Percentiles rank a stretch among this genome's conserved stretches.
These are phyloP conservation scores for Phrynosoma blainvillii DNA, from an alignment of 2,113 vertebrate genomes.

Conservation along the genomic window DNA sequence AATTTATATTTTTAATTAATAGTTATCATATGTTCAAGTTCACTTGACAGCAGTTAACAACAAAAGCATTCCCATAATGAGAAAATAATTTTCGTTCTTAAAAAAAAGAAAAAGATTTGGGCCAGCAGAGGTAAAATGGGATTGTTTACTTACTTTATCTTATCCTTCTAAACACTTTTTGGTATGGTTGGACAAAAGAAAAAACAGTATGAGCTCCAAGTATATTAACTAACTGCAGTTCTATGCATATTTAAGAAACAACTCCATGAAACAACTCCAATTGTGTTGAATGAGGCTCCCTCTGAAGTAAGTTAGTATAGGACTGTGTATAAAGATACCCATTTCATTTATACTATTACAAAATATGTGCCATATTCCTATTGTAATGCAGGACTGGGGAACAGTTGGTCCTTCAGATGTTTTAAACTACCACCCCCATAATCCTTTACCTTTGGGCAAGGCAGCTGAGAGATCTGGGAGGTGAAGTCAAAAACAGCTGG, in stretches of 20 bases:
- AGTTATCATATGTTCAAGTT: too few species aligned
- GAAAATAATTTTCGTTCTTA: too few species aligned
- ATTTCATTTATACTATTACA: not conserved
- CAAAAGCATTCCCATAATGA: too few species aligned
- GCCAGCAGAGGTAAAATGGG: not conserved
- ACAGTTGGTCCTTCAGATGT: not conserved
- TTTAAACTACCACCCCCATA: not conserved
- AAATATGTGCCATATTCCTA: too few species aligned
- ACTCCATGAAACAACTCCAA: too few species aligned
- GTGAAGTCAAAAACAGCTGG: not conserved
- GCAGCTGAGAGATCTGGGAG: not conserved
- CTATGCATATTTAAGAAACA: not conserved
- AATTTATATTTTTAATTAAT: too few species aligned
- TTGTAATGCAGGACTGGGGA: not conserved
- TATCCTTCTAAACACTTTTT: not conserved
- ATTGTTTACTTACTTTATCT: not conserved
- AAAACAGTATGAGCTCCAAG: not conserved
- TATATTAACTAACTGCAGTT: not conserved
- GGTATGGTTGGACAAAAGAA: not conserved
- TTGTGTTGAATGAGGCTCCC: too few species aligned
- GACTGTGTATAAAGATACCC: not conserved
- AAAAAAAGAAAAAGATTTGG: too few species aligned
- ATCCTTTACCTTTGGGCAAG: not conserved
- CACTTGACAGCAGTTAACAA: too few species aligned
- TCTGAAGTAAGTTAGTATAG: too few species aligned